phyloP scores from a whole-genome alignment of 2,888 invertebrate species.

The Oithona nana region DNA sequence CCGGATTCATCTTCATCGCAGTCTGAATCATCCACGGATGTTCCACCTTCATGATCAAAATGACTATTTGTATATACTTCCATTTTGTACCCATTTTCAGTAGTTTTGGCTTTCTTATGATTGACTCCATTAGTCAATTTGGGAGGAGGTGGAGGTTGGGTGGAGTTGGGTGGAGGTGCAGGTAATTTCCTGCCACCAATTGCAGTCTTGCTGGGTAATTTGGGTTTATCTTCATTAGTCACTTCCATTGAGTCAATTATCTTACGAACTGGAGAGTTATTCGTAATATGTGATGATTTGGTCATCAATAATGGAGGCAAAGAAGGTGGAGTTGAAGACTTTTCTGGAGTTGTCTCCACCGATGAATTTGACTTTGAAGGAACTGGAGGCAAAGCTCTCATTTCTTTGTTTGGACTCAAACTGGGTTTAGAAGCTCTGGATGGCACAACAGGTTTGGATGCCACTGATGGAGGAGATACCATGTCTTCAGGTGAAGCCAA shows the following conservation, averaged over 20 bases:
- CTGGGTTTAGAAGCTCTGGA: background rate
- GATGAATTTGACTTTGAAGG: too few relatives aligned
- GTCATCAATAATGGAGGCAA: background rate
- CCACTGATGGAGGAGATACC: too few relatives aligned
- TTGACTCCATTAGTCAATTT: background rate
- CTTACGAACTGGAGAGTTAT: background rate
- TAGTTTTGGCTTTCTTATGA: background rate
- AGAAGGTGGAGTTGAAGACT: background rate
- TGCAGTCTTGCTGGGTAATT: conserved; percentile 34
- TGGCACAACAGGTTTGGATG: too few relatives aligned
- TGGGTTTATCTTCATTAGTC: background rate
- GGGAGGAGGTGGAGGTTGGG: background rate
- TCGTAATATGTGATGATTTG: too few relatives aligned
- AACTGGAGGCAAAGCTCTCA: background rate
- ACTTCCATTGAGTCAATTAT: background rate
- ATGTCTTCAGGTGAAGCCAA: background rate
- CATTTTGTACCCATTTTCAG: background rate
- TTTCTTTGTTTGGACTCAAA: background rate
- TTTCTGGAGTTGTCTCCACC: too few relatives aligned
- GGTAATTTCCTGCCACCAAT: conserved; percentile 4
- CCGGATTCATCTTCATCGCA: background rate
- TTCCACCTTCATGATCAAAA: conserved; percentile 2
- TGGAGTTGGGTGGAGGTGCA: conserved; percentile 5
- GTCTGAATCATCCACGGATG: background rate
- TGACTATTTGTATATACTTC: conserved; percentile 9